Conservation (phyloP, 2,797 vertebrate genomes). For the Ispidina lecontei region DNA sequence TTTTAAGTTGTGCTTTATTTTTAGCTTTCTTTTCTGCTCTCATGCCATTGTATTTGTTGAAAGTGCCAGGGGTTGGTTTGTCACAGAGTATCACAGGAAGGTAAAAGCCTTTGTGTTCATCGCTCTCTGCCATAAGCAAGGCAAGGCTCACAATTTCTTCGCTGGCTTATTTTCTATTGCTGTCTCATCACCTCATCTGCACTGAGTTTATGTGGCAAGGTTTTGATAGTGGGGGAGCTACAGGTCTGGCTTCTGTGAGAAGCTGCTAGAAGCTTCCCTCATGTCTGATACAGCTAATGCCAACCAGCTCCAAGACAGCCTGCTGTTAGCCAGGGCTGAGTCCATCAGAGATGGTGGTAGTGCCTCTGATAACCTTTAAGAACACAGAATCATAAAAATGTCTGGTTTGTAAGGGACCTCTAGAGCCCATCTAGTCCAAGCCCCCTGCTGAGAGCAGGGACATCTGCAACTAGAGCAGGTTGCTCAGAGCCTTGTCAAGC, state of each 20-base stretch:
- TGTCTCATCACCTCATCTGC: rapidly evolving
- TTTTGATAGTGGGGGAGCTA: not conserved
- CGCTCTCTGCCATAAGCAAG: not conserved
- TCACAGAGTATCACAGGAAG: not conserved
- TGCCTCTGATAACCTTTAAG: not conserved
- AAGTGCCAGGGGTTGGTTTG: not conserved
- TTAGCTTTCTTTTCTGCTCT: not conserved
- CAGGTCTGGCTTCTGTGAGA: not conserved
- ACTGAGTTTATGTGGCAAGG: not conserved
- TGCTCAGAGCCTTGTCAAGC: too few species aligned
- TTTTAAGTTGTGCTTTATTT: not conserved
- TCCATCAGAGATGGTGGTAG: too few species aligned
- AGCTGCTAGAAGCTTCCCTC: not conserved
- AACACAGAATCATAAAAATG: too few species aligned
- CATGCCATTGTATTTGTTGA: not conserved
- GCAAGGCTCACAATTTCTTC: rapidly evolving
- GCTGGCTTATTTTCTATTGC: not conserved
- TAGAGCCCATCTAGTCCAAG: too few species aligned
- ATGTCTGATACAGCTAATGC: not conserved
- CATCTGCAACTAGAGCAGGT: too few species aligned
- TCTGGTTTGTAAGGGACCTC: too few species aligned
- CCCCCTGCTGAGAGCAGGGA: too few species aligned
- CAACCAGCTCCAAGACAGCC: not conserved
- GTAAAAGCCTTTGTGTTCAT: not conserved
- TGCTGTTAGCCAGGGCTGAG: not conserved